Conservation (phyloP, 2,797 vertebrate species). For the Peromyscus nudipes region DNA sequence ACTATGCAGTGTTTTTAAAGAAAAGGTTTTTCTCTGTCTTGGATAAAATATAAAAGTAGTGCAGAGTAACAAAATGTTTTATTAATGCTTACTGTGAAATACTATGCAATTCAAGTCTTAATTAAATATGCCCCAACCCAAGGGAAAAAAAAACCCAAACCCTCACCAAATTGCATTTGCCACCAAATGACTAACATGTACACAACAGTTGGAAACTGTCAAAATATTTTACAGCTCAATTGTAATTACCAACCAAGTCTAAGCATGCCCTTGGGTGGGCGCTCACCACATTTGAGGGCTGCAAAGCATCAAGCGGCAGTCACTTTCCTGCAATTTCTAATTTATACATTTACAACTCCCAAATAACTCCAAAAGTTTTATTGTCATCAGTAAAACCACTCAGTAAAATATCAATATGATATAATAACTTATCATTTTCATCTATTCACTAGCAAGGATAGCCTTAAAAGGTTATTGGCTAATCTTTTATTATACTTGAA, state of each 20-base stretch:
- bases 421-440: constrained; percentile 68
- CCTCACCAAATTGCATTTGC: constrained; percentile 84
- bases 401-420: constrained; percentile 66
- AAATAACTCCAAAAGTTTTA: constrained; percentile 76
- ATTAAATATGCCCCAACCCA: constrained; percentile 83
- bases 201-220: constrained; percentile 90
- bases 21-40: constrained; percentile 71
- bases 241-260: constrained; percentile 90
- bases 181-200: constrained; percentile 88
- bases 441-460: constrained; percentile 25
- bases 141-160: constrained; percentile 52
- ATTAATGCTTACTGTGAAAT: constrained; percentile 78
- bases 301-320: constrained; percentile 82
- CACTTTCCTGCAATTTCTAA: constrained; percentile 69
- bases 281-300: constrained; percentile 86
- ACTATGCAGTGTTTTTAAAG: constrained; percentile 72
- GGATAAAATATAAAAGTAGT: constrained; percentile 81
- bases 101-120: constrained; percentile 83
- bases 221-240: constrained; percentile 91
- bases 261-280: constrained; percentile 88
- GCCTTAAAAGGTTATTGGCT: constrained; percentile 70
- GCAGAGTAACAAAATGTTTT: constrained; percentile 78
- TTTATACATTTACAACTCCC: constrained; percentile 72
- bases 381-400: constrained; percentile 68
- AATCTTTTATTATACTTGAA: constrained; percentile 63